Conservation (phyloP, 1,140 invertebrate genomes). For the Magallana gigas region DNA sequence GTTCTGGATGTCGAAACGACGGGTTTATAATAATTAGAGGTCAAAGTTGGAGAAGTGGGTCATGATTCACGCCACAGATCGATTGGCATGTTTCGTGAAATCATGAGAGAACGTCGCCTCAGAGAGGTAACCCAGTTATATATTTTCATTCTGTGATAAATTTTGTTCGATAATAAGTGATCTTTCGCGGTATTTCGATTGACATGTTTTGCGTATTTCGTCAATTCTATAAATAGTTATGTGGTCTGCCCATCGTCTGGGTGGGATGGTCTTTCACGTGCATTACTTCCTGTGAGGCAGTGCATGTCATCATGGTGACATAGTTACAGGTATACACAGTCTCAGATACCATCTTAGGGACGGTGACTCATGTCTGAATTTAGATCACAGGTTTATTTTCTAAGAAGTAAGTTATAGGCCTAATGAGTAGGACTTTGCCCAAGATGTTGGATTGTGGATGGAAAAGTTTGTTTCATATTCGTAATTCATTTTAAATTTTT, state of each 20-base stretch:
- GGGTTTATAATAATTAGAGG: conserved; percentile 24
- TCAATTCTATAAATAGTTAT: conserved; percentile 25
- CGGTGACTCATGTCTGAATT: not conserved
- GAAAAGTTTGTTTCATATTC: too few relatives aligned
- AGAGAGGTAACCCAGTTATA: not conserved
- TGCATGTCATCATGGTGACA: not conserved
- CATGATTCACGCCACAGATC: conserved; percentile 30
- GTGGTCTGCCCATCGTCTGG: conserved; percentile 14
- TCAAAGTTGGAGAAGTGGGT: conserved; percentile 38
- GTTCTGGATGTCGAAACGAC: not conserved
- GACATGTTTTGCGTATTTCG: not conserved
- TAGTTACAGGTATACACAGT: not conserved
- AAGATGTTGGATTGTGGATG: too few relatives aligned
- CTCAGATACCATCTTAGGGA: not conserved
- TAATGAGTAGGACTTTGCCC: too few relatives aligned
- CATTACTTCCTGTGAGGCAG: not conserved
- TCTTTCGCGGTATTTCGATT: not conserved
- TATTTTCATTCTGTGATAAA: not conserved
- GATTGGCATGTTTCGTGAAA: conserved; percentile 11
- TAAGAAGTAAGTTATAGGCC: too few relatives aligned
- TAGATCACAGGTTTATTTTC: too few relatives aligned
- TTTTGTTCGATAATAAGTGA: not conserved
- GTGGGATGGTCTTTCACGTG: conserved; percentile 26
- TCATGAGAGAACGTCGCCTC: conserved; percentile 7
- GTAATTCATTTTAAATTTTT: too few relatives aligned